These are phyloP conservation scores for Papilio demoleus DNA, from an alignment of 2,888 invertebrate genomes.

Conservation along the genomic window DNA sequence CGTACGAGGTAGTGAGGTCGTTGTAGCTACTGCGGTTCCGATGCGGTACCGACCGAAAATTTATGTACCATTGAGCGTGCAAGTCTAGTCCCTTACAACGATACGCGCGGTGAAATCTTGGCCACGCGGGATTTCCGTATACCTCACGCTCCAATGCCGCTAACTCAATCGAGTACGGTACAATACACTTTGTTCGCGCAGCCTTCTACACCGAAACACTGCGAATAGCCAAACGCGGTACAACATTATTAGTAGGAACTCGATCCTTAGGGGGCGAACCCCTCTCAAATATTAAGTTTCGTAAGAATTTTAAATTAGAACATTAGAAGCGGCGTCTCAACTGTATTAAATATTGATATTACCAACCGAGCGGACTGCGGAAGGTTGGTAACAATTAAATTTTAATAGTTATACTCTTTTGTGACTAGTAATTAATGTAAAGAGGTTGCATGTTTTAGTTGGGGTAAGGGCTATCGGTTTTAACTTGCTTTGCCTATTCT, in stretches of 20 bases:
- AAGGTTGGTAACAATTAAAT: slow-evolving; percentile 73
- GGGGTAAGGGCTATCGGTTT: slow-evolving; percentile 55
- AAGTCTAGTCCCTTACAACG: slow-evolving; percentile 67
- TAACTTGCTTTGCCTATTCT: slow-evolving; percentile 49
- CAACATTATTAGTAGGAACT: slow-evolving; percentile 58
- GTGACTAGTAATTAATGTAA: slow-evolving; percentile 74
- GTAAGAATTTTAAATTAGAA: slow-evolving; percentile 80
- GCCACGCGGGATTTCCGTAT: slow-evolving; percentile 56
- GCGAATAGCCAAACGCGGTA: slow-evolving; percentile 62
- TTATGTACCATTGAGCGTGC: slow-evolving; percentile 78
- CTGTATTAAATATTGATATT: slow-evolving; percentile 79
- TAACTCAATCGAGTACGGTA: slow-evolving; percentile 44
- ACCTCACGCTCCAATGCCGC: slow-evolving; percentile 65
- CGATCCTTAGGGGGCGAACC: slow-evolving; percentile 62
- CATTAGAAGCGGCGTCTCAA: slow-evolving; percentile 73
- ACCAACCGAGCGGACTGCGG: slow-evolving; percentile 66
- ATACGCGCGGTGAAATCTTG: slow-evolving; percentile 60
- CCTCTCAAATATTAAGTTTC: slow-evolving; percentile 79
- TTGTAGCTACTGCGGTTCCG: slow-evolving; percentile 76
- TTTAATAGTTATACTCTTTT: slow-evolving; percentile 77
- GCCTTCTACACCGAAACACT: slow-evolving; percentile 66
- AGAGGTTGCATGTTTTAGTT: slow-evolving; percentile 68
- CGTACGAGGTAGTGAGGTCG: slow-evolving; percentile 67
- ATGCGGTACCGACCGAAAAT: slow-evolving; percentile 78
- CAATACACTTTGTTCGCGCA: slow-evolving; percentile 49